Evolutionary conservation across 2,888 invertebrate species (phyloP).

Genomic region (Drosophila antonietae): DNA sequence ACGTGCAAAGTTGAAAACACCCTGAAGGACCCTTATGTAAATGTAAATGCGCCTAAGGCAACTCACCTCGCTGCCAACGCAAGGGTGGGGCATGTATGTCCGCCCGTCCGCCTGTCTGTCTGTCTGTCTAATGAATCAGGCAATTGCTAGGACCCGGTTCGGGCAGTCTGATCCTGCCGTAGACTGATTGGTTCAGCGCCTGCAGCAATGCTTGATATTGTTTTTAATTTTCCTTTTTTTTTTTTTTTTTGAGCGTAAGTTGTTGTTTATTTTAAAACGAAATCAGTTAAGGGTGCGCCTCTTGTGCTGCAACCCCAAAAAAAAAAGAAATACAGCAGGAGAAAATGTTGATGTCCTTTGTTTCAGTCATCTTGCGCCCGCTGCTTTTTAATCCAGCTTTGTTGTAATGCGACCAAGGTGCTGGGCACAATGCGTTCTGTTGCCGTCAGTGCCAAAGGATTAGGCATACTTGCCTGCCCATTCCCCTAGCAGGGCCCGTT

Average conservation of each 20-base stretch:
- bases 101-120: no score
- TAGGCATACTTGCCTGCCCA: conserved; percentile 23
- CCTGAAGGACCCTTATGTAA: conserved; percentile 50
- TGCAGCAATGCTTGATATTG: conserved; percentile 25
- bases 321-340: background rate
- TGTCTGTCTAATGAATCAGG: conserved; percentile 22
- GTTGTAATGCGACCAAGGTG: conserved; percentile 55
- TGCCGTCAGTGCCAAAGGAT: conserved; percentile 45
- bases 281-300: conserved; percentile 48
- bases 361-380: conserved; percentile 61
- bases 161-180: conserved; percentile 20
- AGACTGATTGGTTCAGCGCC: conserved; percentile 29
- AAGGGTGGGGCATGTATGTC: background rate
- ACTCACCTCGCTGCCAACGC: background rate
- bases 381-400: conserved; percentile 66
- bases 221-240: conserved; percentile 17
- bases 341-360: conserved; percentile 40
- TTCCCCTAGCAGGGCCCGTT: no score
- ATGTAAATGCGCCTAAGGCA: conserved; percentile 10
- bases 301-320: conserved; percentile 33
- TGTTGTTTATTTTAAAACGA: conserved; percentile 41
- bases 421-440: conserved; percentile 27
- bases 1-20: conserved; percentile 76
- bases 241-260: conserved; percentile 21
- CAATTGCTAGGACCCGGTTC: conserved; percentile 5